Evolutionary conservation across 2,888 invertebrate species (phyloP), one percentile per base, ranked within the genome.

Genomic region (Margaritifera margaritifera): DNA sequence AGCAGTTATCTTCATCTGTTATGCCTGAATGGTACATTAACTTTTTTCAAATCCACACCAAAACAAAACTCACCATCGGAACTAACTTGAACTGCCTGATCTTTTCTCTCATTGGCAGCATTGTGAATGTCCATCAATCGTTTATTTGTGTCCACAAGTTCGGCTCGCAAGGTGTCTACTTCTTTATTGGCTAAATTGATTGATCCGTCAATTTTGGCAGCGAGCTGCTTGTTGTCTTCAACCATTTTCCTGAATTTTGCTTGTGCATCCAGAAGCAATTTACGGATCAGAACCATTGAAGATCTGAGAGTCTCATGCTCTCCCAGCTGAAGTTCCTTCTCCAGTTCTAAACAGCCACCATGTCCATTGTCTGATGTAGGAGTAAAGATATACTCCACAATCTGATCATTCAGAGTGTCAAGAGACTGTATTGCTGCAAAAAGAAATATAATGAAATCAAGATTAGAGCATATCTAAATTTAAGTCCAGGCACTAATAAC

Each of bases 161-260:
- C 92, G 42, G 91, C 91, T 62, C 92, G 89, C 74, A 92, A 87
- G 60, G 90, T 90, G 64, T 90, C 91, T 82, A 92, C 92, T 85
- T 94, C 94, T 78, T 93, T 80, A 66, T 85, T 86, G 81, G 88
- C 88, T 81, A 84, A 80, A 75, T 80, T 82, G 27, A 87, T 84
- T 27, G 87, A 84, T 5, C 82, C 82, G 73, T 87, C 87, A 64
- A 93, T 91, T 81, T 92, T 91, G 53, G 89, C 86, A 25, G 91
- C 91, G 68, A 91, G 84, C 74, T 90, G 89, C 81, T 90, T 88
- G 92, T 95, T 95, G 92, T 95, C 95, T 91, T 95, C 95, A 89
- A 95, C 95, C 95, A 95, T 95, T 92, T 94, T 95, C 92, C 94
- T 93, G 90, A 94, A 93, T 92, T 94, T 94, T 91, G 93, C 93